These are phyloP conservation scores for Ascidia mentula DNA, from an alignment of 23 tunicate species.

Conservation along the genomic window DNA sequence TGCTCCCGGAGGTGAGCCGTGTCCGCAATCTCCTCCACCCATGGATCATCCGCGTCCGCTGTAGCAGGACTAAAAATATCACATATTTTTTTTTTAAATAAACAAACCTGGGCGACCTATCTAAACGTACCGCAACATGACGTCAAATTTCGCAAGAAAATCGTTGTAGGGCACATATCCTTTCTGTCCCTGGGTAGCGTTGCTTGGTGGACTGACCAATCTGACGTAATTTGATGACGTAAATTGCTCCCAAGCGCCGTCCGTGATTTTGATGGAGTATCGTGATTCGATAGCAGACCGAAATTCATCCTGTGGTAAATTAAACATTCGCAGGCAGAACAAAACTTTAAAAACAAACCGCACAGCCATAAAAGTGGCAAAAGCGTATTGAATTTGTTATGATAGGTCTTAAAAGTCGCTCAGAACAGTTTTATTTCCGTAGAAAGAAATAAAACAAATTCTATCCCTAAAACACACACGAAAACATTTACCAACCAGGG, in stretches of 20 bases:
- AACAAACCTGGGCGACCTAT: not conserved
- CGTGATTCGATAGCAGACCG: constrained; percentile 57
- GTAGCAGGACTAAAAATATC: constrained; percentile 87
- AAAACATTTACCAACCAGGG: constrained; percentile 65
- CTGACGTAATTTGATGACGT: constrained; percentile 35
- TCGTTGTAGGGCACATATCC: constrained; percentile 74
- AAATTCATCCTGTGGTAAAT: constrained; percentile 75
- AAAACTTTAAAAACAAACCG: too few relatives aligned
- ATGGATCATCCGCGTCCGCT: constrained; percentile 85
- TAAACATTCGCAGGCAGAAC: too few relatives aligned
- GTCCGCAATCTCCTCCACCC: constrained; percentile 52
- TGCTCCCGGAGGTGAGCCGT: constrained; percentile 55
- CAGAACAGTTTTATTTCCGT: too few relatives aligned
- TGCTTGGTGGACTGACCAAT: constrained; percentile 54
- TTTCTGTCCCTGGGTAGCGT: constrained; percentile 43
- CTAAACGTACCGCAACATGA: constrained; percentile 59
- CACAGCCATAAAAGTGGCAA: too few relatives aligned
- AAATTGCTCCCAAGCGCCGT: constrained; percentile 56
- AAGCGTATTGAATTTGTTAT: too few relatives aligned
- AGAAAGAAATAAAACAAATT: too few relatives aligned
- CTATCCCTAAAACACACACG: too few relatives aligned
- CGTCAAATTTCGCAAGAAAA: constrained; percentile 84
- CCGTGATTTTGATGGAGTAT: constrained; percentile 43
- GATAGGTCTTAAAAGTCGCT: too few relatives aligned
- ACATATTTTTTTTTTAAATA: not conserved